phyloP scores from a whole-genome alignment of 2,113 vertebrate genomes.

The Butorides virescens region DNA sequence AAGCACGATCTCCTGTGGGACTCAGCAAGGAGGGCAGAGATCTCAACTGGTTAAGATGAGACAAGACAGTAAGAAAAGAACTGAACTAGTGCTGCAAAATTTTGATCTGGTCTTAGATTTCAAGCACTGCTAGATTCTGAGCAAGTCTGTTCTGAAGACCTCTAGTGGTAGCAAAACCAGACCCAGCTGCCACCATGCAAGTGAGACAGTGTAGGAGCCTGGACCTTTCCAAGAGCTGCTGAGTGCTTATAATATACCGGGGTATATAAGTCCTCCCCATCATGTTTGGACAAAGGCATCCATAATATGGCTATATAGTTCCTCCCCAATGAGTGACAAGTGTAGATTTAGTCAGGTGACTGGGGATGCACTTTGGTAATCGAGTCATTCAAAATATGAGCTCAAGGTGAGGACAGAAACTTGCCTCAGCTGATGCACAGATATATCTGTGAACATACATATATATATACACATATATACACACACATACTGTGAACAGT shows the following conservation, averaged over 20 bases:
- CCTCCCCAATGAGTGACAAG: not conserved
- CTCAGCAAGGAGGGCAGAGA: not conserved
- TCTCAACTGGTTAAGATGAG: not conserved
- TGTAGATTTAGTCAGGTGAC: not conserved
- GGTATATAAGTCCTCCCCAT: not conserved
- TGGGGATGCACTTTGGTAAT: not conserved
- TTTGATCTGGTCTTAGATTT: not conserved
- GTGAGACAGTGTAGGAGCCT: not conserved
- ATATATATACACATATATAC: not conserved
- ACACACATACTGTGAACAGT: not conserved
- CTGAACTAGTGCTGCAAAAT: not conserved
- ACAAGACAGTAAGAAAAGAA: not conserved
- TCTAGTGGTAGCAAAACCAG: not conserved
- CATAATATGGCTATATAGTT: not conserved
- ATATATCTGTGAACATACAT: not conserved
- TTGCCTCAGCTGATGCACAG: not conserved
- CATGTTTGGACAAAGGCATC: not conserved
- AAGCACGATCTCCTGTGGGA: not conserved
- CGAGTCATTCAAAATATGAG: not conserved
- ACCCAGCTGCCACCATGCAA: not conserved
- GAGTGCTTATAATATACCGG: not conserved
- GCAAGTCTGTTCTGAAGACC: not conserved
- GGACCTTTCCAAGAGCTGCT: not conserved
- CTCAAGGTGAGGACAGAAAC: not conserved
- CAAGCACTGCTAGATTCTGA: not conserved